Base-by-base conservation (phyloP, 2,797 vertebrate species). In the Hydrolagus colliei region DNA sequence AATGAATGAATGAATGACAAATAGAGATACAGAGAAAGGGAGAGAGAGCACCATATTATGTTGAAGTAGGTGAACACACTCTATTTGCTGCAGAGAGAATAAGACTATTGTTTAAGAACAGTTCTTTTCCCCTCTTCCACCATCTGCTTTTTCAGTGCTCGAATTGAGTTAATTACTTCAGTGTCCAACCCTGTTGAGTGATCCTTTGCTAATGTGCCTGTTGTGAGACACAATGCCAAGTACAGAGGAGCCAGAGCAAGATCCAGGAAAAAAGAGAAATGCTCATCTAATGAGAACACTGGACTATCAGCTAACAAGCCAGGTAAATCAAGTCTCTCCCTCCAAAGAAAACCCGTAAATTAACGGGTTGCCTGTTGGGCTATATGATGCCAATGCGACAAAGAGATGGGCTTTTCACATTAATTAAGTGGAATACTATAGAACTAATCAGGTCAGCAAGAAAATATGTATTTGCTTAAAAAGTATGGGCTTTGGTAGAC, bases 191-290 rank as follows among this genome's bases (percentile, higher is more conserved):
- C 71, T 84, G 79, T 84, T 27, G 79, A 52, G 79, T 84, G 79
- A 84, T 84, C 65, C 79, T 84, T 84, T 84, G 79, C 79, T 84
- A 84, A 84, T 84, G 79, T 71, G 79, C 65, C 65, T 84, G 79
- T 84, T 84, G 65, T 84, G 79, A 84, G 79, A 71, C 32, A 84
- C 65, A 84, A 84, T 84, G 18, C 65, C 63, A 84, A 84, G n/a
- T 84, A 65, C 67, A 84, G 79, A 67, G 79, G 65, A 68, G 32
- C 14, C 63, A 61, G 79, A 32, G 27, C 65, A 84, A 71, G 79
- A 41, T 84, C 65, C 20, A 65, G 65, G 32, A 84, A 71, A 79
- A 63, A 84, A 84, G 41, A 52, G 6, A 71, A 35, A 71, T 84
- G 41, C 32, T 82, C 78, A 68, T 5, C 63, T 82, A 82, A 84